Conservation (phyloP, 53 echinoderm and acorn worm genomes). For the Arbacia lixula region DNA sequence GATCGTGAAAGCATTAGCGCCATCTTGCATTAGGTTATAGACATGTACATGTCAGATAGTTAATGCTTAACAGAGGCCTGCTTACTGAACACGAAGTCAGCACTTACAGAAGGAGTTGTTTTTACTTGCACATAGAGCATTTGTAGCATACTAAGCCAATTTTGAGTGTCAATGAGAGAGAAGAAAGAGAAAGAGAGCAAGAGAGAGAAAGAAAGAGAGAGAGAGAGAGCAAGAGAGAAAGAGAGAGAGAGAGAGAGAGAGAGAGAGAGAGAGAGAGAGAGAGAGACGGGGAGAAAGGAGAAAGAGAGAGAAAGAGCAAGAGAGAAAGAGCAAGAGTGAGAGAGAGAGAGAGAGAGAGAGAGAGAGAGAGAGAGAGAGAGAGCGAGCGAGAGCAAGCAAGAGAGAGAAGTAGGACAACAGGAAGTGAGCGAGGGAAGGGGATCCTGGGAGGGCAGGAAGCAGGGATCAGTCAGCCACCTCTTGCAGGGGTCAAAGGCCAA, state of each 20-base stretch:
- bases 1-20: too few species aligned
- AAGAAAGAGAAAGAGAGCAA: background rate
- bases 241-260: background rate
- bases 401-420: background rate
- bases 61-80: too few species aligned
- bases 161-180: background rate
- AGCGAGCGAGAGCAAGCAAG: background rate
- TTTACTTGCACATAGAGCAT: too few species aligned
- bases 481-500: slow-evolving; percentile 9
- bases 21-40: too few species aligned
- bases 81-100: too few species aligned
- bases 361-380: slow-evolving; percentile 12
- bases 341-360: background rate
- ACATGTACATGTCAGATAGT: too few species aligned
- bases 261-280: background rate
- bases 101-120: too few species aligned
- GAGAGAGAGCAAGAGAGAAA: background rate
- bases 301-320: background rate
- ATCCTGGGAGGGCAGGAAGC: slow-evolving; percentile 2
- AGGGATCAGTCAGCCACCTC: slow-evolving; percentile 31
- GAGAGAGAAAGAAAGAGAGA: background rate
- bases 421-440: background rate
- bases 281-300: background rate
- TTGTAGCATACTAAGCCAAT: background rate
- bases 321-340: background rate